Evolutionary conservation across 2,797 vertebrate species (phyloP).

Genomic region (Scomberomorus guttatus): DNA sequence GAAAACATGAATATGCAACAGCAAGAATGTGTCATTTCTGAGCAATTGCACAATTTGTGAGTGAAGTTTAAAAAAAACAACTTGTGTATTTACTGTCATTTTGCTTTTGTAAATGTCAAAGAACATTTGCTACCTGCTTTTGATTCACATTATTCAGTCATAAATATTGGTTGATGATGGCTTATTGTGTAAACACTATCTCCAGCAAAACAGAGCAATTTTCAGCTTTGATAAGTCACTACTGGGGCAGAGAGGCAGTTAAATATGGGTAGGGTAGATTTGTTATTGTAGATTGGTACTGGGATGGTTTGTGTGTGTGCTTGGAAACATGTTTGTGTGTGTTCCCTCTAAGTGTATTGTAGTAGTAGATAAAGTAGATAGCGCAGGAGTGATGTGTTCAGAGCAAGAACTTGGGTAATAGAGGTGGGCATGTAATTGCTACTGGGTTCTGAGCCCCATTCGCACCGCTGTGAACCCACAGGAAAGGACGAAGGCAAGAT

Average conservation of each 20-base stretch:
- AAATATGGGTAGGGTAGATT: slow-evolving; percentile 31
- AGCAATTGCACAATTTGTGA: slow-evolving; percentile 39
- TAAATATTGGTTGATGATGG: slow-evolving; percentile 40
- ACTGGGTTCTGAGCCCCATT: slow-evolving; percentile 40
- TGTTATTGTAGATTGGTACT: slow-evolving; percentile 34
- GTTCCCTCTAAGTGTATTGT: slow-evolving; percentile 31
- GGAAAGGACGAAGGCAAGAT: slow-evolving; percentile 57
- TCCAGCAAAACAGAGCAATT: slow-evolving; percentile 43
- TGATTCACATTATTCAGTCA: slow-evolving; percentile 23
- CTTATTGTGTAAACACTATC: slow-evolving; percentile 42
- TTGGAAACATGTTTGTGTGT: neutral
- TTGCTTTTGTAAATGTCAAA: slow-evolving; percentile 38
- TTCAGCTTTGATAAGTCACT: slow-evolving; percentile 32
- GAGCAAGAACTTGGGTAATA: slow-evolving; percentile 64
- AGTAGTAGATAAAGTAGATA: slow-evolving; percentile 48
- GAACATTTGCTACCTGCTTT: slow-evolving; percentile 11
- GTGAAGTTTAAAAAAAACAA: neutral
- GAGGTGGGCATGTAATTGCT: slow-evolving; percentile 61
- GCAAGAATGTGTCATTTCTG: slow-evolving; percentile 36
- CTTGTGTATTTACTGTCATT: slow-evolving; percentile 15
- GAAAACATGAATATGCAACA: slow-evolving; percentile 69
- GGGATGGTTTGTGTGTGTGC: slow-evolving; percentile 20
- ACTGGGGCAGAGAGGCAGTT: slow-evolving; percentile 33
- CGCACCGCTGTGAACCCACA: slow-evolving; percentile 44
- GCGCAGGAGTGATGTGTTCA: slow-evolving; percentile 52